These are phyloP conservation scores for Microctenopoma stevenorrisi DNA, from an alignment of 2,797 vertebrate genomes.

Conservation along the genomic window DNA sequence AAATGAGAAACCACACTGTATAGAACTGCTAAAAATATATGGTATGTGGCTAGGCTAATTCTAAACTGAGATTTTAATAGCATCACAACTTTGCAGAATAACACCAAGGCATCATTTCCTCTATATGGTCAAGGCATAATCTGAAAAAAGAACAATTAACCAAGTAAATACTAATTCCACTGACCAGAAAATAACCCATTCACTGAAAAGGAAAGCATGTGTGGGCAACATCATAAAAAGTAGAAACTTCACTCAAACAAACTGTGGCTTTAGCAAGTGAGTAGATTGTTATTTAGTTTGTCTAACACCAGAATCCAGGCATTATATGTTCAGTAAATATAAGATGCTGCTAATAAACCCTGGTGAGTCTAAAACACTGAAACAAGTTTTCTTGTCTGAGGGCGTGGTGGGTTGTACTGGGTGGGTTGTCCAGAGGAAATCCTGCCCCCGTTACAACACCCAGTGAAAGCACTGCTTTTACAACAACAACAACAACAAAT, in stretches of 20 bases:
- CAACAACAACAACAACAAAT: slow-evolving; percentile 46
- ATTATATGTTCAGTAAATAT: slow-evolving; percentile 28
- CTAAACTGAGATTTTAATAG: background rate
- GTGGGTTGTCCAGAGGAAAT: slow-evolving; percentile 71
- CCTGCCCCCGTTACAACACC: slow-evolving; percentile 69
- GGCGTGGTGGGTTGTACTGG: slow-evolving; percentile 44
- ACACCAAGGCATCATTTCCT: background rate
- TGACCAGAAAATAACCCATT: slow-evolving; percentile 46
- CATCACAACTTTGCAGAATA: background rate
- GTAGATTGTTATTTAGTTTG: slow-evolving; percentile 1
- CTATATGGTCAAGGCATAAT: background rate
- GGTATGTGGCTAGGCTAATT: background rate
- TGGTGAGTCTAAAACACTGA: slow-evolving; percentile 3
- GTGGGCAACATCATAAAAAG: slow-evolving; percentile 32
- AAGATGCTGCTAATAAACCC: slow-evolving; percentile 5
- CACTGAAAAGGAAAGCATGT: slow-evolving; percentile 17
- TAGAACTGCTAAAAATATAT: background rate
- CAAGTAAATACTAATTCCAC: slow-evolving; percentile 24
- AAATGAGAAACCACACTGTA: no score
- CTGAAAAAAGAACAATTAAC: slow-evolving; percentile 1
- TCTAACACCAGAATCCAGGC: slow-evolving; percentile 27
- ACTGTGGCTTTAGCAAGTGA: no score
- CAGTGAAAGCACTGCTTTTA: slow-evolving; percentile 45
- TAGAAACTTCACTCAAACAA: no score
- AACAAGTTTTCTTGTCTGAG: background rate